phyloP scores from a whole-genome alignment of 2,113 vertebrate genomes.

The Fulmarus glacialis region DNA sequence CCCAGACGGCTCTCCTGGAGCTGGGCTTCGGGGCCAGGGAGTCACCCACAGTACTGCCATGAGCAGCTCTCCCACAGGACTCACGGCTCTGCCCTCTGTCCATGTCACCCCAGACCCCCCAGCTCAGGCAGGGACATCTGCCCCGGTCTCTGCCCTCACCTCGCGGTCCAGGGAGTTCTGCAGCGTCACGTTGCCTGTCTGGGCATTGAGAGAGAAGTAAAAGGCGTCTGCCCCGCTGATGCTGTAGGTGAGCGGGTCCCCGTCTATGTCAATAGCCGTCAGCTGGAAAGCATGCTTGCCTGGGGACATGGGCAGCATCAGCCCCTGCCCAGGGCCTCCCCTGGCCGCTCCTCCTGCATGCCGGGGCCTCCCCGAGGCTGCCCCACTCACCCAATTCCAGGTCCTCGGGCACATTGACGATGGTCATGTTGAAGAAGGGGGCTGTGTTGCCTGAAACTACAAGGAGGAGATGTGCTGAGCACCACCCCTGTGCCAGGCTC shows the following conservation, averaged over 20 bases:
- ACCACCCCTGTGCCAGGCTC: accelerated
- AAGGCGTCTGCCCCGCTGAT: not conserved
- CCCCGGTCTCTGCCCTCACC: not conserved
- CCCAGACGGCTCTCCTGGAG: not conserved
- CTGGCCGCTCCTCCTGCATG: accelerated
- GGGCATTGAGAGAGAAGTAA: not conserved
- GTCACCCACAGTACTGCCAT: not conserved
- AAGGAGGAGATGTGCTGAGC: not conserved
- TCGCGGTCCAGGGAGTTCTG: constrained; percentile 16
- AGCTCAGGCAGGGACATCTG: not conserved
- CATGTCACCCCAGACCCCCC: not conserved
- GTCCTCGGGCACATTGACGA: not conserved
- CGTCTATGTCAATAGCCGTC: not conserved
- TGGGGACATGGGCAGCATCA: not conserved
- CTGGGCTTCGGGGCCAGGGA: not conserved
- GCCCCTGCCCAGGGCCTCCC: accelerated
- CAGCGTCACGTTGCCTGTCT: not conserved
- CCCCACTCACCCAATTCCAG: constrained; percentile 24
- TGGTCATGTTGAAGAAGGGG: not conserved
- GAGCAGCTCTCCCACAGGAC: not conserved
- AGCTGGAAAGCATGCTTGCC: constrained; percentile 26
- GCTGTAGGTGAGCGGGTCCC: not conserved
- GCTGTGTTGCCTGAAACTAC: constrained; percentile 47
- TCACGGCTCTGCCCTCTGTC: not conserved
- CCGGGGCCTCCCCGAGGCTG: accelerated